Conservation (phyloP, 2,113 vertebrate species). For the Paradoxurus hermaphroditus region DNA sequence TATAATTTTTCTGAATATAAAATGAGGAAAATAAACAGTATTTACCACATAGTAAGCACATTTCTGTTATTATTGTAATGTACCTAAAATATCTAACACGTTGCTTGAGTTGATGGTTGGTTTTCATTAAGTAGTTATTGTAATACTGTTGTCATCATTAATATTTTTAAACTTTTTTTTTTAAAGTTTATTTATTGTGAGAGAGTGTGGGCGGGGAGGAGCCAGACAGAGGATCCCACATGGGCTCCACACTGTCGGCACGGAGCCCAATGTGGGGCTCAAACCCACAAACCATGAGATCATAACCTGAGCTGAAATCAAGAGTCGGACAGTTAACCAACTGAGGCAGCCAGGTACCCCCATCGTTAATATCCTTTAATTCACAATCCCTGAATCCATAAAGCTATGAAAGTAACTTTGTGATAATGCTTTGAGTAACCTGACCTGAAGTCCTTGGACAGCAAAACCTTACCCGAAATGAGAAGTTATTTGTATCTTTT, state of each 20-base stretch:
- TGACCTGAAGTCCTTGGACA: not conserved
- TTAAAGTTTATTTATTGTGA: no score
- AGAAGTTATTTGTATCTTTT: conserved; percentile 35
- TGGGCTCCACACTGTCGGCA: no score
- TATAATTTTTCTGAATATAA: not conserved
- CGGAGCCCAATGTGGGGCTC: no score
- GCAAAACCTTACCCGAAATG: not conserved
- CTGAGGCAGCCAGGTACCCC: no score
- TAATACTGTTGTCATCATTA: not conserved
- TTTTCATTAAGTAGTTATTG: not conserved
- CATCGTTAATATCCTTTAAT: not conserved
- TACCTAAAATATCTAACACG: not conserved
- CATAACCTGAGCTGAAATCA: no score
- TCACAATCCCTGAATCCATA: not conserved
- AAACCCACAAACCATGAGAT: no score
- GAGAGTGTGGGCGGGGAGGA: no score
- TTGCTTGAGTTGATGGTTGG: not conserved
- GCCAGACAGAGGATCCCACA: no score
- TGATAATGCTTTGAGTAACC: not conserved
- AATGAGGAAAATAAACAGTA: not conserved
- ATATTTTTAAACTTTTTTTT: not conserved
- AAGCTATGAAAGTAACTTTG: not conserved
- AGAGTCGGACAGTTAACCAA: no score
- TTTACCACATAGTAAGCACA: not conserved
- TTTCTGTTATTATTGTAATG: not conserved